Evolutionary conservation across 2,888 invertebrate species (phyloP), one percentile per base, ranked within the genome.

Genomic region (Tetranychus piercei): DNA sequence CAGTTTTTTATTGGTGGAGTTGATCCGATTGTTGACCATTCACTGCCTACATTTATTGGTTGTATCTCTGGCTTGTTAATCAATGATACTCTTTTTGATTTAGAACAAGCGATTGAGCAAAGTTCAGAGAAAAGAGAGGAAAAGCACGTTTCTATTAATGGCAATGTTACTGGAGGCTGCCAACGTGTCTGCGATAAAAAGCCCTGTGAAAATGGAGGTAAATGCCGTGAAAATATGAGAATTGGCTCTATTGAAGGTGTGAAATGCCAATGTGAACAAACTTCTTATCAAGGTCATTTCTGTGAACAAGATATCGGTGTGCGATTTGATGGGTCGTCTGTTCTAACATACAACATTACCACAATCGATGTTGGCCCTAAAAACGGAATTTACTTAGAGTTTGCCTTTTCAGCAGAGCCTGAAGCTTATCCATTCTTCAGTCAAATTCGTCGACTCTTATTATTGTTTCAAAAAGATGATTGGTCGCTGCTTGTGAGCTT

Each of bases 271-370:
- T 94, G 93, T 79, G 90, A 91, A 79, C 87, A 90, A 77, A 93
- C 93, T 0, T 93, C 92, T 75, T 94, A 92, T 81, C 89, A 90
- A 78, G 93, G 93, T 18, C 91, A 92, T 79, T 88, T 88, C 80
- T 93, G 93, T 80, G 88, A 89, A 78, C 91, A 91, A 78, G 86
- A 93, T 81, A 91, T 91, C 81, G 93, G 91, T 0, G 92, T 92
- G 0, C 90, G 90, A 80, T 93, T 93, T 79, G 90, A 90, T 78
- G 92, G 92, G 0, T 90, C 91, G 80, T 91, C 92, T 22, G 88
- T 89, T 77, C 82, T 93, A 1, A 77, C 77, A 18, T 78, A 79
- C 74, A 73, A 73, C 34, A 77, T 79, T 71, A 74, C 77, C 44
- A 87, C 88, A 74, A 89, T 92, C 1, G 83, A 77, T 7, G 75